Evolutionary conservation across 2,888 invertebrate genomes (phyloP).

Genomic region (Eilema depressum): DNA sequence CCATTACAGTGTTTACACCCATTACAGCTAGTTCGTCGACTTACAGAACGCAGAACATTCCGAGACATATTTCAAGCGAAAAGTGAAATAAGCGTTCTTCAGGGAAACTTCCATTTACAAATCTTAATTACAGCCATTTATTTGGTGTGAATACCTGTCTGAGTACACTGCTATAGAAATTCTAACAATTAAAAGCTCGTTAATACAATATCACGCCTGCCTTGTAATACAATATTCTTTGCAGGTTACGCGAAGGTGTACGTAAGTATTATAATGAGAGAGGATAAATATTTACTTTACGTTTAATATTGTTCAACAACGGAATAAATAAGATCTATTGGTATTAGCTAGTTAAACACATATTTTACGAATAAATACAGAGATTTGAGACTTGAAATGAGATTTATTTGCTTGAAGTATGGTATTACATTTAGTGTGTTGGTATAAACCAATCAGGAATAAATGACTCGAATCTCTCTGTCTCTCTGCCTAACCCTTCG

Average conservation of each 20-base stretch:
- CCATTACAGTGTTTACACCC: conserved; percentile 4
- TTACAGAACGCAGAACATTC: conserved; percentile 13
- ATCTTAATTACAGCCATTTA: conserved; percentile 37
- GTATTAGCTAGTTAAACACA: too few relatives aligned
- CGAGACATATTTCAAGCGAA: conserved; percentile 6
- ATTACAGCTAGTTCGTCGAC: conserved; percentile 9
- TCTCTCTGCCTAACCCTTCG: too few relatives aligned
- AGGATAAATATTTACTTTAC: not conserved
- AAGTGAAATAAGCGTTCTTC: conserved; percentile 20
- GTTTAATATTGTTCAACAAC: not conserved
- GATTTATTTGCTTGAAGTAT: too few relatives aligned
- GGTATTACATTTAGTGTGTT: too few relatives aligned
- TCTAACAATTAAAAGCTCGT: conserved; percentile 5
- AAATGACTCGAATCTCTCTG: too few relatives aligned
- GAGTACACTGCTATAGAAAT: conserved; percentile 1
- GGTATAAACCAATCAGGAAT: too few relatives aligned
- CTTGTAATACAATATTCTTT: conserved; percentile 1
- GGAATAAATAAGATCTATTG: not conserved
- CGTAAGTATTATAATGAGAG: not conserved
- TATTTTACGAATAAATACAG: too few relatives aligned
- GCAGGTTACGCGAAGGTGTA: not conserved
- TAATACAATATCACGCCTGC: not conserved
- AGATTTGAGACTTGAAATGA: too few relatives aligned
- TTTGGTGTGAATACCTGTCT: conserved; percentile 19
- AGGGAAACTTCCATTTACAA: conserved; percentile 19